Base-by-base conservation (phyloP, 2,113 vertebrate genomes). In the Perca schrenkii region DNA sequence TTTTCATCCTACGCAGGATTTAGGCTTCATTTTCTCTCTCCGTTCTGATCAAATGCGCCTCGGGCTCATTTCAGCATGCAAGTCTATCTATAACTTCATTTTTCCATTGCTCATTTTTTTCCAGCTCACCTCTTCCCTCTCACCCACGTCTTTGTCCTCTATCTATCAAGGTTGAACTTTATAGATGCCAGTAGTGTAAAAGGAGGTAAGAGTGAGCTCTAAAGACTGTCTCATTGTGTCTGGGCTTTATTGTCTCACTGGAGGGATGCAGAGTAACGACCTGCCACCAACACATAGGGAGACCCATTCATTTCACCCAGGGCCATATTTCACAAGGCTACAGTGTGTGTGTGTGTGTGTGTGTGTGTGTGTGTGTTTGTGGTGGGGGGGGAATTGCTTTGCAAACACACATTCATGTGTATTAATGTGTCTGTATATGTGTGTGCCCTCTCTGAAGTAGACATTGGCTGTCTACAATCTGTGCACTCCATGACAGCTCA, bases 91-190 rank as follows among this genome's bases (percentile, higher is more conserved):
- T 79, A 83, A 58, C 65, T 81, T 77, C 54, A 79, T 90, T 80
- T 86, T 40, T 61, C 77, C 76, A 74, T 78, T 78, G 73, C 58
- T 65, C 14, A 36, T 52, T 75, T 74, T 50, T 75, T 75, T 67
- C 22, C 65, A 74, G 22, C 22, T 56, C 8, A 22, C 63, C 86
- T 77, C 31, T 57, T 86, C 57, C n/a, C 67, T 72, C 77, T 77
- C 56, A 54, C 31, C 70, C 70, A 31, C 54, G 67, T 76, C 69
- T 78, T 68, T 87, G 74, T 84, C 84, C 74, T 72, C 56, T 74
- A 86, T 87, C 83, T 62, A 84, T 93, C 94, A 95, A 95, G 93
- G 94, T 94, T 94, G 91, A 95, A 94, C 93, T 94, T 95, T 95
- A 95, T 92, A 91, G 93, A 91, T 87, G 92, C 61, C 91, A 81